These are phyloP conservation scores for Ameiurus melas DNA, from an alignment of 2,113 vertebrate genomes.

Conservation along the genomic window DNA sequence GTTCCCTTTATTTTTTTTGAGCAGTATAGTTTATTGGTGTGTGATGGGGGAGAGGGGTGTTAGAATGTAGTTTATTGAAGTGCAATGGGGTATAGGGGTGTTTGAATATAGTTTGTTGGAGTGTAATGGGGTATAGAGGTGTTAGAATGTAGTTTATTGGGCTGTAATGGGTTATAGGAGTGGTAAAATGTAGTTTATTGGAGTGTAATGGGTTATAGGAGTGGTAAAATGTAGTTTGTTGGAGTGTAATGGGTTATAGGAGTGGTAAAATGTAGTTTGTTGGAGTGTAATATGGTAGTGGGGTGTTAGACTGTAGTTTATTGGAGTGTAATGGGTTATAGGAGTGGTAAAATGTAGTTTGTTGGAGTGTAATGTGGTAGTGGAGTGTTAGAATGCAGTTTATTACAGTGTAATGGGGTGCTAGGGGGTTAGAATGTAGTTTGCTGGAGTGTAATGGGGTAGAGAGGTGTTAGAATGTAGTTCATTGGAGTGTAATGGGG, in stretches of 20 bases:
- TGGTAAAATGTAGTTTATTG: too few species aligned
- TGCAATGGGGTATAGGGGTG: too few species aligned
- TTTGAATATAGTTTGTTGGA: too few species aligned
- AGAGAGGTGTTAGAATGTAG: background rate
- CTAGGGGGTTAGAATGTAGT: background rate
- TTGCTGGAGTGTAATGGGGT: background rate
- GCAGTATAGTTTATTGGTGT: too few species aligned
- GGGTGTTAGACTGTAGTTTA: background rate
- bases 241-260: background rate
- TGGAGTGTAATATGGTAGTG: background rate
- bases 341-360: too few species aligned
- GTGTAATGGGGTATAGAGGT: too few species aligned
- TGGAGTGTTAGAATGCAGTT: background rate
- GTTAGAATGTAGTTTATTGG: too few species aligned
- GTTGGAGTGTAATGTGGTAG: background rate
- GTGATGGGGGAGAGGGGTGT: too few species aligned
- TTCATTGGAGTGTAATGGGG: background rate
- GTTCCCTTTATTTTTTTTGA: too few species aligned
- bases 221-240: background rate
- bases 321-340: background rate
- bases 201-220: background rate
- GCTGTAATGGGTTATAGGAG: too few species aligned
- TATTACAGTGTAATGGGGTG: background rate
- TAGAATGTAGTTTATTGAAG: too few species aligned
- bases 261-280: background rate